Percentiles rank a stretch among this genome's conserved stretches.
Evolutionary conservation across 2,113 vertebrate genomes (phyloP).

Genomic region (Anguilla japonica): DNA sequence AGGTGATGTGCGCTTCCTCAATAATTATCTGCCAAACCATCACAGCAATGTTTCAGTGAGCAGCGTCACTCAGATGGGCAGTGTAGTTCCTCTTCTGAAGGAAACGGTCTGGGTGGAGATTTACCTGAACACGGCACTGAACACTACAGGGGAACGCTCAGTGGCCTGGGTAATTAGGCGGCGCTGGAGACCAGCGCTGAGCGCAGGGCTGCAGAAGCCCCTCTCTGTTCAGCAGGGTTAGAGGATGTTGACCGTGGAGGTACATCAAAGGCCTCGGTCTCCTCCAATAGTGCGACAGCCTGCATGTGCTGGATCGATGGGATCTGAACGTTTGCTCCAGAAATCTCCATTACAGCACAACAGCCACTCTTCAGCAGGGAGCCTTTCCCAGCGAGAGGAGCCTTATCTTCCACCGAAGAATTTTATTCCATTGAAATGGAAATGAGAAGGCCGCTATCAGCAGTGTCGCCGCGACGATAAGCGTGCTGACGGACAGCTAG

Average conservation of each 20-base stretch:
- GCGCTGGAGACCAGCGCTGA: no score
- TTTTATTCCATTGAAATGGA: constrained; percentile 48
- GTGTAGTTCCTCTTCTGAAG: not conserved
- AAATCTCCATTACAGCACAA: constrained; percentile 17
- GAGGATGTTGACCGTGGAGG: constrained; percentile 14
- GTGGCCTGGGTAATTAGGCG: not conserved
- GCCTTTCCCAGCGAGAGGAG: constrained; percentile 18
- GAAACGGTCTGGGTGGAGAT: not conserved
- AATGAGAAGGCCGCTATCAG: constrained; percentile 46
- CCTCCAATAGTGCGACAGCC: not conserved
- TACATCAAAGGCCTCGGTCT: constrained; percentile 27
- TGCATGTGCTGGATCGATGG: not conserved
- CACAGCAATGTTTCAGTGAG: no score
- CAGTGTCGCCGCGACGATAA: constrained; percentile 36
- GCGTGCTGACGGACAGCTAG: constrained; percentile 45
- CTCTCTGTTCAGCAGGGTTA: not conserved
- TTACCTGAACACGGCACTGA: not conserved
- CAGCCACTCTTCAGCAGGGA: not conserved
- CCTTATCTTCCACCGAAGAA: constrained; percentile 49
- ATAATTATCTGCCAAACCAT: not conserved
- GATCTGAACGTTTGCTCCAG: not conserved
- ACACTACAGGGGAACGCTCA: not conserved
- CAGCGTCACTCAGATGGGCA: no score
- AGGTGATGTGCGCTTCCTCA: not conserved
- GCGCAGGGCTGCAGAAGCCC: not conserved